Evolutionary conservation across 2,888 invertebrate species (phyloP), one percentile per base, ranked within the genome.

Genomic region (Lasioglossum villosulum): DNA sequence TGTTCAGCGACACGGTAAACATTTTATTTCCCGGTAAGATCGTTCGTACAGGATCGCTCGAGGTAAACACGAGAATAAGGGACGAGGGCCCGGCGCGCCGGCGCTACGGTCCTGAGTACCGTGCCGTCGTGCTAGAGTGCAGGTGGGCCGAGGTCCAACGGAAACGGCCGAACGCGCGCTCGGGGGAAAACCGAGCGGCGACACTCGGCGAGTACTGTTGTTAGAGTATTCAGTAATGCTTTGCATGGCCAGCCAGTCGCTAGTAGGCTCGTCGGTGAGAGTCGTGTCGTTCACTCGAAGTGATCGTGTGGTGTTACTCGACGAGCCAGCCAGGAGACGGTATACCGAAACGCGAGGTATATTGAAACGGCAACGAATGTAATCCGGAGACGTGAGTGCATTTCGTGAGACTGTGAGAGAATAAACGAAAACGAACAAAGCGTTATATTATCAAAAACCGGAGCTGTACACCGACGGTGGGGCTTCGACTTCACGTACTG

Each of bases 91-190:
- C 75, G 0, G 19, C 2, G 30, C 1, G 0, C 2, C 6, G 27
- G 1, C 5, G 74, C 1, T 86, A 89, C 92, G 90, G 66, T 68
- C 75, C 90, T 92, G 90, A 23, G 84, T 82, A 77, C 89, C 89
- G 92, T 91, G 86, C 89, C 89, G 90, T 92, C 92, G 93, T 93
- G 92, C 90, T 95, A 95, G 95, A 95, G 95, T 96, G 96, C 96
- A 96, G 96, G 96, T 96, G 96, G 96, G 95, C 95, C 96, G 96
- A 95, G 83, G 77, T 56, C 74, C 84, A 87, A 83, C 96, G 96
- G 95, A 89, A 90, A 86, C 34, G 2, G 68, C 91, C 96, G 96
- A 95, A 83, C 90, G 70, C 80, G 63, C 76, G 92, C 95, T 93
- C 93, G 93, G 93, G 92, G 91, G 92, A 93, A 93, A 93, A 93